Conservation (phyloP, 2,797 vertebrate genomes). For the Sebastes iracundus region DNA sequence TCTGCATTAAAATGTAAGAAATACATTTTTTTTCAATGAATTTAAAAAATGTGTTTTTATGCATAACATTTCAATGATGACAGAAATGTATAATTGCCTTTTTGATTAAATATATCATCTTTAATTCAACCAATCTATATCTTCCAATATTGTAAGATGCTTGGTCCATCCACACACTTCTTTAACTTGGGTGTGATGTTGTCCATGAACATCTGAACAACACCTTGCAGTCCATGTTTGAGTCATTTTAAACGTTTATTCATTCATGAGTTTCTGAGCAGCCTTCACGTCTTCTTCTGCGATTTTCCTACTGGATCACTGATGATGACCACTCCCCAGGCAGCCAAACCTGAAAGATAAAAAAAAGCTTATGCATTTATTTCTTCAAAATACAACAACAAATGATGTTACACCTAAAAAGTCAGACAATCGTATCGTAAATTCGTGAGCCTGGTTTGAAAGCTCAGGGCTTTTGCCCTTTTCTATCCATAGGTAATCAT, state of each 20-base stretch:
- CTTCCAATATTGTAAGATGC: neutral
- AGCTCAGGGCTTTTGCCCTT: too few species aligned
- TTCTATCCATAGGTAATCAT: too few species aligned
- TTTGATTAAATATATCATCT: neutral
- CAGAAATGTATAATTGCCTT: neutral
- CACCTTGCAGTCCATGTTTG: neutral
- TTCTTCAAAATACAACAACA: neutral
- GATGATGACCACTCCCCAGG: conserved; percentile 73
- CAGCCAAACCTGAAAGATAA: conserved; percentile 65
- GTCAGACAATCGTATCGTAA: too few species aligned
- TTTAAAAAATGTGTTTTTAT: neutral
- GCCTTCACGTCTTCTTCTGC: conserved; percentile 52
- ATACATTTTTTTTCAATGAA: neutral
- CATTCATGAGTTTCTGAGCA: neutral
- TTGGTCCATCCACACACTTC: neutral
- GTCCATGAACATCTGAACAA: neutral
- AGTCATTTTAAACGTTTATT: neutral
- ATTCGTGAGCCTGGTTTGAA: too few species aligned
- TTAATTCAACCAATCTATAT: neutral
- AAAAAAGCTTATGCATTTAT: neutral
- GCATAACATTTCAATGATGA: neutral
- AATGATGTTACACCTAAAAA: rapidly evolving
- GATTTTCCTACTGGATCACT: conserved; percentile 69
- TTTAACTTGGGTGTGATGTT: neutral
- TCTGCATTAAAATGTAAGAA: neutral